Evolutionary conservation across 2,113 vertebrate species (phyloP), one percentile per base, ranked within the genome.

Genomic region (Mungos mungo): DNA sequence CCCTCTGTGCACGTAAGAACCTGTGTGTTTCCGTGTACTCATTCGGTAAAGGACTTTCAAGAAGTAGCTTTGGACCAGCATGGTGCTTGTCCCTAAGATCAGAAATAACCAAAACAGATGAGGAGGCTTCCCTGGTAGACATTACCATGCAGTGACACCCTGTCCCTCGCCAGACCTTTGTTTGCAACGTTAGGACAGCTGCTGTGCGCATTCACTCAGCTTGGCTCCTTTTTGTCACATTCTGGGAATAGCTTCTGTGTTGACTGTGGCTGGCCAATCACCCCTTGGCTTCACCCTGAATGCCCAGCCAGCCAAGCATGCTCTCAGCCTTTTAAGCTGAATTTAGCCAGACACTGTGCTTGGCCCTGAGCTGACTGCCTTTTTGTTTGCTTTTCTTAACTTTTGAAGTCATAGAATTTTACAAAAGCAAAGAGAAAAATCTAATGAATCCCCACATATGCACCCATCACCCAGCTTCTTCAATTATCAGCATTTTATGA

Each of bases 131-230:
- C 66, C 47, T n/a, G 5, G 31, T 31, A 15, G 2, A 38, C 3
- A 13, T n/a, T 7, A 18, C 11, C 1, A 1, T 4, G 29, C 25
- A 7, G n/a, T 6, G 5, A 52, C 10, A 33, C 23, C 47, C 8
- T 18, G 7, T 3, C 50, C 10, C 3, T 33, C 35, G 9, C 2
- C 27, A 35, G 68, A 45, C 19, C 66, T 33, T 21, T 29, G 4
- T 0, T 38, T 66, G n/a, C 50, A 10, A 29, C 23, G 4, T n/a
- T 7, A 11, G 9, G 60, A 7, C 0, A 0, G 5, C 2, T 1
- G 0, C 31, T 38, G 1, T 4, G 5, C 10, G 66, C 50, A 11
- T 18, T 68, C 10, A 3, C 47, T 29, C 4, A 9, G 4, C 23
- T 6, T 25, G 27, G 1, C 25, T 77, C 21, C n/a, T 74, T 35